These are phyloP conservation scores for Delia radicum DNA, from an alignment of 1,140 invertebrate species.

Conservation along the genomic window DNA sequence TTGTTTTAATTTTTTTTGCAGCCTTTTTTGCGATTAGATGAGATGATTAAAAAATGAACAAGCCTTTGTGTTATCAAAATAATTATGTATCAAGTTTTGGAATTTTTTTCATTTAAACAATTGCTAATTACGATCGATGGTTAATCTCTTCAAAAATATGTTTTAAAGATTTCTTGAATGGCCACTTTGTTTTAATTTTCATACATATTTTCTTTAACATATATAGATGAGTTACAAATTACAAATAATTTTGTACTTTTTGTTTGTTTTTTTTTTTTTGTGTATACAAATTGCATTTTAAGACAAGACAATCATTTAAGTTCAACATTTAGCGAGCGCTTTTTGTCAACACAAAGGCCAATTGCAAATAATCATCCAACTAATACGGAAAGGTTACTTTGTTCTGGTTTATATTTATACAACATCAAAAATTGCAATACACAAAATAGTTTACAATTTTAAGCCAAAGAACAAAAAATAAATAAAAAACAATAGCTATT, in stretches of 20 bases:
- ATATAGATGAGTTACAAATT: constrained; percentile 12
- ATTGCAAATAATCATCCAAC: constrained; percentile 57
- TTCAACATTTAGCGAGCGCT: constrained; percentile 48
- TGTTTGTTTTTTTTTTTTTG: no score
- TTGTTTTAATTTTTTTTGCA: no score
- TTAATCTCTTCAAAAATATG: constrained; percentile 32
- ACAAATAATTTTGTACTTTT: constrained; percentile 28
- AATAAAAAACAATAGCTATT: neutral
- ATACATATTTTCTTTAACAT: constrained; percentile 5
- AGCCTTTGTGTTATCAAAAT: constrained; percentile 52
- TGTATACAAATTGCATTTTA: constrained; percentile 33
- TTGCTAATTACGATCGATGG: constrained; percentile 4
- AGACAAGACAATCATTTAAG: constrained; percentile 25
- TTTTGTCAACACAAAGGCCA: constrained; percentile 57
- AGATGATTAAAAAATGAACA: constrained; percentile 56
- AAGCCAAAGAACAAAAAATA: neutral
- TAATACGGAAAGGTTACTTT: constrained; percentile 52
- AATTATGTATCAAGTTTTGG: constrained; percentile 24
- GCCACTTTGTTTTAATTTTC: constrained; percentile 26
- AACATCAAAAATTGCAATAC: constrained; percentile 22
- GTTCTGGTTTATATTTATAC: neutral
- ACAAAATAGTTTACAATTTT: constrained; percentile 17
- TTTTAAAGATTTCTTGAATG: constrained; percentile 32
- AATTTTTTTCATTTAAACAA: neutral
- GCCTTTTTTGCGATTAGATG: constrained; percentile 55